A percentile compares a stretch with the other conserved stretches of the same genome.
Conservation (phyloP, 2,113 vertebrate species). For the Forbesichthys papilliferus region DNA sequence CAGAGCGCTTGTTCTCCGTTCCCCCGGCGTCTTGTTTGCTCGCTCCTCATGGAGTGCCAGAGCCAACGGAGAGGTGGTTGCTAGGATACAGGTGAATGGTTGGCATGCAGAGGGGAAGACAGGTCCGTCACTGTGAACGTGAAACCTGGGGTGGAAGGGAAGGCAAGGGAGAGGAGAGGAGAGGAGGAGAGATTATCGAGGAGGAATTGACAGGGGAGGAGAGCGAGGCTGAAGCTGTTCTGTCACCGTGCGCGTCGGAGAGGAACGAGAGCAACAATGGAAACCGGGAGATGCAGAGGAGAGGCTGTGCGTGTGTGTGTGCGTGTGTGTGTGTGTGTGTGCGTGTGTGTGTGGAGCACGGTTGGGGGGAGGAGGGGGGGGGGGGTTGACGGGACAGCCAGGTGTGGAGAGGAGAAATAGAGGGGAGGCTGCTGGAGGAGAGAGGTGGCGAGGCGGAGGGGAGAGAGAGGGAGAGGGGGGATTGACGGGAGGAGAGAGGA, state of each 20-base stretch:
- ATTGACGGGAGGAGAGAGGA: conserved; percentile 53
- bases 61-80: conserved; percentile 78
- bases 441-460: background rate
- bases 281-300: background rate
- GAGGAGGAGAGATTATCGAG: background rate
- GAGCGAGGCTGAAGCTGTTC: background rate
- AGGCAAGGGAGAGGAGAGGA: conserved; percentile 24
- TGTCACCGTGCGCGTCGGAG: background rate
- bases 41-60: conserved; percentile 59
- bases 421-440: conserved; percentile 17
- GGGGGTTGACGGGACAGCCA: conserved; percentile 49
- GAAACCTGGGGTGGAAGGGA: conserved; percentile 63
- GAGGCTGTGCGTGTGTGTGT: background rate
- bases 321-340: no score
- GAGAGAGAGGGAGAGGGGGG: conserved; percentile 14
- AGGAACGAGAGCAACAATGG: background rate
- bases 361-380: conserved; percentile 24
- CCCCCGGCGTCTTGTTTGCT: conserved; percentile 70
- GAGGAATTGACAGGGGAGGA: background rate
- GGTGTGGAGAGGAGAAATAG: conserved; percentile 52
- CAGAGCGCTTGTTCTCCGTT: conserved; percentile 67
- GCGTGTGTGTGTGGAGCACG: no score
- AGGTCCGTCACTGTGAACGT: conserved; percentile 69
- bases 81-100: conserved; percentile 82
- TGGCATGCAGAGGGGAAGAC: conserved; percentile 72